phyloP scores from a whole-genome alignment of 2,113 vertebrate genomes.

The Galemys pyrenaicus region DNA sequence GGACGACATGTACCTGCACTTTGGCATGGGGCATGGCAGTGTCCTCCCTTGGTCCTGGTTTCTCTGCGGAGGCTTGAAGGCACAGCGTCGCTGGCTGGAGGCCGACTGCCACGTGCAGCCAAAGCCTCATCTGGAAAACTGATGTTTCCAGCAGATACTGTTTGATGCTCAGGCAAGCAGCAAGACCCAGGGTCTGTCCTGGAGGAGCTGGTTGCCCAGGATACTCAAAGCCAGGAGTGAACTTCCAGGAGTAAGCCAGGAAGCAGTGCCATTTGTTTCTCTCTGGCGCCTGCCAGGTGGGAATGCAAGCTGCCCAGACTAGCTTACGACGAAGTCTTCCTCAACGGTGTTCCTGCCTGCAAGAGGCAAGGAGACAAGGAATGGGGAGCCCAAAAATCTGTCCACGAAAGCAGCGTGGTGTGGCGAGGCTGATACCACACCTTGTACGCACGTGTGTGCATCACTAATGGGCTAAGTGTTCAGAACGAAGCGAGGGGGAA shows the following conservation, averaged over 20 bases:
- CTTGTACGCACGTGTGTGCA: accelerated
- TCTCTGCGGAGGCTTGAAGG: neutral
- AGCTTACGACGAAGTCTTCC: neutral
- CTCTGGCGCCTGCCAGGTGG: neutral
- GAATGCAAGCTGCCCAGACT: neutral
- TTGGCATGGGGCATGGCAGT: neutral
- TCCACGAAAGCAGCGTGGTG: neutral
- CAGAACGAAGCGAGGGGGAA: neutral
- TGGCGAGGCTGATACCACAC: neutral
- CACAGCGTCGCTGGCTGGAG: neutral
- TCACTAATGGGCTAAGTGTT: neutral
- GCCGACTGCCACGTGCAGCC: neutral
- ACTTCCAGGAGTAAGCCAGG: neutral
- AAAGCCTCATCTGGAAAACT: neutral
- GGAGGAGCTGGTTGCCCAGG: neutral
- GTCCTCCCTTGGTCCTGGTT: too few species aligned
- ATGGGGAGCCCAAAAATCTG: neutral
- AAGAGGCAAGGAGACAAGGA: neutral
- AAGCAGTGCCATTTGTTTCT: neutral
- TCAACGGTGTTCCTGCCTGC: neutral
- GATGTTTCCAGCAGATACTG: neutral
- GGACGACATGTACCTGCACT: neutral
- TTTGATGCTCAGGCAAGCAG: neutral
- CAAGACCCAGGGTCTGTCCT: neutral
- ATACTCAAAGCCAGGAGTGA: neutral